Evolutionary conservation across 2,888 invertebrate genomes (phyloP), one percentile per base, ranked within the genome.

Genomic region (Habroteleia sp.): DNA sequence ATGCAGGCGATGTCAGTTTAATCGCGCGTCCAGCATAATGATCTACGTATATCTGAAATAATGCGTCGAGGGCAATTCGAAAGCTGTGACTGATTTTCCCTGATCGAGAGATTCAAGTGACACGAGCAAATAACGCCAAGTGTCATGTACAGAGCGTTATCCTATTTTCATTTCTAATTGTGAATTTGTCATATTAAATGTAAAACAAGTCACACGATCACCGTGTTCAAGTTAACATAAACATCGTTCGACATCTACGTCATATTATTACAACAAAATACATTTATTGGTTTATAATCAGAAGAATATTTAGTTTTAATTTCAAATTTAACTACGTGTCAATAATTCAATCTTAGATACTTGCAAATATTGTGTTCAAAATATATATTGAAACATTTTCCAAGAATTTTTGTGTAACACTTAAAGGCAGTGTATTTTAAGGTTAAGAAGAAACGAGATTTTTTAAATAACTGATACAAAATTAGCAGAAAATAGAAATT

Each of bases 101-200:
- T 76, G 82, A 81, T 81, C 76, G 80, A 80, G 82, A 79, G 80
- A 80, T 80, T 80, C 82, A 69, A 80, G 82, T 80, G 82, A 80
- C 78, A 77, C 71, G 74, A 71, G 71, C 63, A 79, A 81, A 80
- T 80, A 81, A 82, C 79, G 80, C 80, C 81, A 82, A 73, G 77
- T 80, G 82, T 81, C 82, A 82, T 58, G 71, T 79, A 80, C 73
- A 69, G 65, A 60, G 46, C 56, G 72, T 73, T 75, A 69, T 74
- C 46, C 72, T 44, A 68, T 73, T 77, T 66, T 60, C 65, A 65
- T 62, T 69, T 69, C 75, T 65, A 73, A 77, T 77, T 73, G 69
- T 65, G 60, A 71, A 71, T 60, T 75, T 60, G 65, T 72, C 58
- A 58, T 63, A 72, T 58, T 58, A 65, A 72, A 72, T 65, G 50